These are phyloP conservation scores for Papilio xuthus DNA, from an alignment of 1,140 invertebrate genomes.

Conservation along the genomic window DNA sequence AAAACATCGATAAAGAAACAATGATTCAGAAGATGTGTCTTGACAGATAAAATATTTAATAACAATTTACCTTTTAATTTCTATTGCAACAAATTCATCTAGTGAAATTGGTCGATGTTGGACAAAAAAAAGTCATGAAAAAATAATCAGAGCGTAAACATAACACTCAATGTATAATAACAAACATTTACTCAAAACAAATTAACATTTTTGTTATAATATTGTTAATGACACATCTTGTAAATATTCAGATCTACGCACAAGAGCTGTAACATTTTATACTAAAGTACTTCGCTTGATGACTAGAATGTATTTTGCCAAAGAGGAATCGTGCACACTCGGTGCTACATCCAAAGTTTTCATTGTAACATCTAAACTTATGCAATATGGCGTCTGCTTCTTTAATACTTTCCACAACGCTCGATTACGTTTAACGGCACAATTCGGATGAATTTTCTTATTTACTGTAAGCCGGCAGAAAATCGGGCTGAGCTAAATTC, in stretches of 20 bases:
- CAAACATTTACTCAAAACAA: neutral
- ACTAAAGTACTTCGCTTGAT: conserved; percentile 56
- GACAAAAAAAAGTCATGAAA: neutral
- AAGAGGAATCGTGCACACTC: conserved; percentile 74
- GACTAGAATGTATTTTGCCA: conserved; percentile 62
- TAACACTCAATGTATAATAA: too few species aligned
- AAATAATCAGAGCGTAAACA: neutral
- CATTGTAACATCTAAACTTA: conserved; percentile 80
- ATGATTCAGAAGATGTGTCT: conserved; percentile 57
- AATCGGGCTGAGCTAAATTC: conserved; percentile 64
- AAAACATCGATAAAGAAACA: conserved; percentile 62
- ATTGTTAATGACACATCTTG: conserved; percentile 20
- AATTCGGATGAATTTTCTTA: conserved; percentile 77
- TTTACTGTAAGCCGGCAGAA: conserved; percentile 72
- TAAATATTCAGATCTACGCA: conserved; percentile 14
- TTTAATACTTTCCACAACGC: conserved; percentile 79
- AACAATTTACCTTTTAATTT: conserved; percentile 38
- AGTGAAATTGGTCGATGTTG: neutral
- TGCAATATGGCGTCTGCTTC: conserved; percentile 78
- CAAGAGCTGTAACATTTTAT: conserved; percentile 41
- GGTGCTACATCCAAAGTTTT: conserved; percentile 75
- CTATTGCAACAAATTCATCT: neutral
- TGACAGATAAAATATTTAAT: conserved; percentile 50
- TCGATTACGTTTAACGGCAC: conserved; percentile 78
- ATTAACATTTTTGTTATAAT: neutral